Evolutionary conservation across 2,113 vertebrate genomes (phyloP), one percentile per base, ranked within the genome.

Genomic region (Callithrix jacchus): DNA sequence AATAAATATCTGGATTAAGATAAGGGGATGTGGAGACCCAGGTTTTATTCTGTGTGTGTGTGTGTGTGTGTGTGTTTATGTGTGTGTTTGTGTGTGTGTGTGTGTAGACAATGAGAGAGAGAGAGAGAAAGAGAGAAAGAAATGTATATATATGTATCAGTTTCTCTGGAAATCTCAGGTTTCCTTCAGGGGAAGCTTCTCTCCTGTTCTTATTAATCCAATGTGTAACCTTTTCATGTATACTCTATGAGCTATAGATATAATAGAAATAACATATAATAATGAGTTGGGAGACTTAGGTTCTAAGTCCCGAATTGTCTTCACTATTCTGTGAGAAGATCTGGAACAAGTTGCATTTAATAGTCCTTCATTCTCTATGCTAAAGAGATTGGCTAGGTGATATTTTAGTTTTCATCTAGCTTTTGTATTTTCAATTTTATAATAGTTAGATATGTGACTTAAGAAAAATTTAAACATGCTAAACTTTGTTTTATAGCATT

Each of bases 401-500:
- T 56, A 84, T 40, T 88, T 91, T 56, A 76, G 32, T 91, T 84
- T 30, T 25, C 82, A 68, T 74, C 6, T 40, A 89, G 47, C 25
- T 37, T 89, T 58, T 13, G 68, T 79, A 84, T 71, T 87, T 94
- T 73, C 81, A 35, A 88, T 87, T 83, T 58, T 47, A 11, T 61
- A 86, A 10, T 80, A 52, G 79, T 70, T 68, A 89, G 58, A 80
- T 35, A 68, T 89, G 61, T 49, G 25, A 83, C 20, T 45, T 73
- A 83, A 88, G 58, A n/a, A 56, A 86, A 90, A 92, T 89, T 86
- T 74, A 80, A 80, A 77, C 56, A 45, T 74, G 21, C 23, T 80
- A 70, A 96, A n/a, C 64, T 87, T 90, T 74, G 8, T 73, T 95
- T 96, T 66, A 40, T 73, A 83, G 35, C 25, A 64, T 35, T 47